These are phyloP conservation scores for Cristatella mucedo DNA, from an alignment of 2,888 invertebrate species.

Conservation along the genomic window DNA sequence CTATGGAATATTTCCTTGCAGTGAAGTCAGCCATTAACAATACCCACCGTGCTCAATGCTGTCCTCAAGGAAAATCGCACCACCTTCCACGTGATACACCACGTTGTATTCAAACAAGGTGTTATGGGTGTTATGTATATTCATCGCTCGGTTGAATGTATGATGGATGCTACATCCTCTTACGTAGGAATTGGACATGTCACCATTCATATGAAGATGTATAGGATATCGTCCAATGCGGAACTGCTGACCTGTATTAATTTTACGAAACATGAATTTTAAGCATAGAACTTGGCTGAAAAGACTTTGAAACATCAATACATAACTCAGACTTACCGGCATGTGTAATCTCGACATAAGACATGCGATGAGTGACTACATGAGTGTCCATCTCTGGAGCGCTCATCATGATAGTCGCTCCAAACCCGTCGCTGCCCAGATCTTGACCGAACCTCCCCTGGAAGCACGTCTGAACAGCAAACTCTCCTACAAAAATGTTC, in stretches of 20 bases:
- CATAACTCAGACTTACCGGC: slow-evolving; percentile 1
- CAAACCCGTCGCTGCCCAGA: slow-evolving; percentile 14
- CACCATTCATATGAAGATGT: slow-evolving; percentile 7
- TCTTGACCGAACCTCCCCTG: slow-evolving; percentile 14
- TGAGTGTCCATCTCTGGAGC: slow-evolving; percentile 5
- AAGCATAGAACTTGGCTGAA: no score
- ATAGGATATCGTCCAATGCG: slow-evolving; percentile 7
- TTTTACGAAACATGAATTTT: no score
- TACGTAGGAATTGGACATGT: slow-evolving; percentile 4
- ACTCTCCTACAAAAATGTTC: slow-evolving; percentile 11
- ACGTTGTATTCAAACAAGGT: slow-evolving; percentile 3
- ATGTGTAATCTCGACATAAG: slow-evolving; percentile 8
- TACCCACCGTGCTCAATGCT: slow-evolving; percentile 11
- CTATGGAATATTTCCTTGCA: not conserved
- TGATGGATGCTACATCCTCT: slow-evolving; percentile 5
- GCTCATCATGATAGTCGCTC: slow-evolving; percentile 13
- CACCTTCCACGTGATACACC: slow-evolving; percentile 9
- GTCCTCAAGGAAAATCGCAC: slow-evolving; percentile 13
- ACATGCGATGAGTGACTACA: slow-evolving; percentile 1
- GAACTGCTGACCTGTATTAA: slow-evolving; percentile 3
- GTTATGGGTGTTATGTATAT: slow-evolving; percentile 8
- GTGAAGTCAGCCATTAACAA: not conserved
- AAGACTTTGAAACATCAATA: no score
- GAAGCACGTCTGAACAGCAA: slow-evolving; percentile 14
- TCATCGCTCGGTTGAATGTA: slow-evolving; percentile 9